Evolutionary conservation across 2,888 invertebrate species (phyloP).

Genomic region (Drosophila recens): DNA sequence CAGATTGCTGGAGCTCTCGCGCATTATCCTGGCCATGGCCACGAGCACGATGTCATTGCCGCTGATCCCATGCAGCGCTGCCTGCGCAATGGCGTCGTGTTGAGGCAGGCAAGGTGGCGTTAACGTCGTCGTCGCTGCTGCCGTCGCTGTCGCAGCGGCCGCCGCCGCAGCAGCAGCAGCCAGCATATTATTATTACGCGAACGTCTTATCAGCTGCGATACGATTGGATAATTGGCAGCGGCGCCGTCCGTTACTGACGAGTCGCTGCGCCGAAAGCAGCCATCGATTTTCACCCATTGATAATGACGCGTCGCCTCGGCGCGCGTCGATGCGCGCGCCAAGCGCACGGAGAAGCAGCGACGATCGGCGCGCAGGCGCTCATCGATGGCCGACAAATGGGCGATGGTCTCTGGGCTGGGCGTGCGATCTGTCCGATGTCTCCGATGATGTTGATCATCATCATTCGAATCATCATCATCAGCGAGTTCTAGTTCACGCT

Average conservation of each 20-base stretch:
- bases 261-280: constrained; percentile 87
- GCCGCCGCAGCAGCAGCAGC: constrained; percentile 69
- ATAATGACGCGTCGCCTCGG: constrained; percentile 89
- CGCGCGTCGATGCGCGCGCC: constrained; percentile 89
- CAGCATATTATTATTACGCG: constrained; percentile 82
- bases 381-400: constrained; percentile 79
- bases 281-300: constrained; percentile 90
- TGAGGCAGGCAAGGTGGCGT: constrained; percentile 66
- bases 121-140: constrained; percentile 63
- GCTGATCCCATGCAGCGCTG: constrained; percentile 86
- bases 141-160: constrained; percentile 42
- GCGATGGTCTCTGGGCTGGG: constrained; percentile 69
- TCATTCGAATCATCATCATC: not conserved
- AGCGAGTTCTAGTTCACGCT: not conserved
- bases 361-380: constrained; percentile 85
- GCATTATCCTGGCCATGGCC: constrained; percentile 90
- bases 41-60: constrained; percentile 89
- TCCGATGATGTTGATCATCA: constrained; percentile 8
- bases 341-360: constrained; percentile 87
- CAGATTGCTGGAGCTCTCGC: constrained; percentile 85
- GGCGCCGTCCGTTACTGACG: constrained; percentile 85
- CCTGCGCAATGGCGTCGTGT: constrained; percentile 85
- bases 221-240: constrained; percentile 85
- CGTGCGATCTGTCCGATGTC: constrained; percentile 32
- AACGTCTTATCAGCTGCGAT: constrained; percentile 86